A percentile compares a stretch with the other conserved stretches of the same genome.
Conservation (phyloP, 2,113 vertebrate species). For the Otis tarda region DNA sequence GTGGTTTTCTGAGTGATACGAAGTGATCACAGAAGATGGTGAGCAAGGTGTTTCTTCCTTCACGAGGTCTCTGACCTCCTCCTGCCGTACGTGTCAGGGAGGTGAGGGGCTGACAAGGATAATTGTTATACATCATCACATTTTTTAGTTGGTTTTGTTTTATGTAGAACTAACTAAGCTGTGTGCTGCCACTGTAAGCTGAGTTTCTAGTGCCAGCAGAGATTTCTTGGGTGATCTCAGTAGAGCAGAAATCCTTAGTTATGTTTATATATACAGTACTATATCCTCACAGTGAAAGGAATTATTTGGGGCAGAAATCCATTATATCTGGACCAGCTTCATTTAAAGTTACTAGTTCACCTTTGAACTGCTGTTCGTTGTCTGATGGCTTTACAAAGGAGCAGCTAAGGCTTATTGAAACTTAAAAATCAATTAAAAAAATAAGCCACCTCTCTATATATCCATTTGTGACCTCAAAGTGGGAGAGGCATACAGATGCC, state of each 20-base stretch:
- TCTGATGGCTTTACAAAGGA: neutral
- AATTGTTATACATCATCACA: neutral
- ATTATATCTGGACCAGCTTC: neutral
- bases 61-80: neutral
- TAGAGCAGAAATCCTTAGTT: neutral
- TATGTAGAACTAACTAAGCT: neutral
- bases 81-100: rapidly evolving
- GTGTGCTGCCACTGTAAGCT: neutral
- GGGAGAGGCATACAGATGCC: neutral
- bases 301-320: neutral
- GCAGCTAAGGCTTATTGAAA: neutral
- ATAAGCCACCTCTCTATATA: neutral
- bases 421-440: constrained; percentile 42
- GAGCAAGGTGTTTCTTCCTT: neutral
- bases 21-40: neutral
- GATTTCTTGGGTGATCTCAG: neutral
- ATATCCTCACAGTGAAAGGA: neutral
- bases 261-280: neutral
- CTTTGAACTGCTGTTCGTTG: constrained; percentile 20
- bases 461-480: constrained; percentile 14
- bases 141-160: neutral
- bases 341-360: constrained; percentile 9
- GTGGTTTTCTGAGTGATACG: neutral
- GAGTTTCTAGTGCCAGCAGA: neutral
- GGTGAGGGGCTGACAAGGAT: neutral